Evolutionary conservation across 1,140 invertebrate species (phyloP), one percentile per base, ranked within the genome.

Genomic region (Drosophila seguyi): DNA sequence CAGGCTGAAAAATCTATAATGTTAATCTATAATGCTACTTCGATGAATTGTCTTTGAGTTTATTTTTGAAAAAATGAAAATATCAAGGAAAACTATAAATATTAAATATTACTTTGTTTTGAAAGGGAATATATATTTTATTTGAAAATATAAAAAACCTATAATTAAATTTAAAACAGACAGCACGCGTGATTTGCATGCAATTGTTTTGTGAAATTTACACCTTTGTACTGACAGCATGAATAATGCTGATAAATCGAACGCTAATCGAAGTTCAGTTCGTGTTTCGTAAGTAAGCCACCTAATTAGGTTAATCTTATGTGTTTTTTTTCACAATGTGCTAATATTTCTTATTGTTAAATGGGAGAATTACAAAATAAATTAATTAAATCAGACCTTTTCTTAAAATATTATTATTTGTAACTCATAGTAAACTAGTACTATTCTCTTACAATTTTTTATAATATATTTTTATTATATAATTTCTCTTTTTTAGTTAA

Each of bases 151-250:
- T 34, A 14, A 4, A 5, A 53, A 22, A 11, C 3, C 16, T n/a
- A 2, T 20, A 22, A 36, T 53, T 16, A 22, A 53, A 14, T 16
- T 36, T 11, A 11, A 22, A 22, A n/a, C 3, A 7, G 27, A 4
- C 38, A 52, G 18, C 66, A 52, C 29, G 27, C 59, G 61, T 62
- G 68, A 42, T 48, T 31, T 47, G 58, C 62, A 61, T 39, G 14
- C 34, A n/a, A 34, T 42, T 41, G 38, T 14, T 65, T 10, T 42
- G 31, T 22, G 50, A 36, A 36, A 50, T 65, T 52, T 36, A 27
- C 13, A 42, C 66, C 66, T 66, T 68, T 68, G 66, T 52, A 27
- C 66, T 14, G 27, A 22, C n/a, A 68, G 18, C 45, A 68, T 68
- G 60, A 68, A 68, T 66, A 68, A 68, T 68, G 20, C 44, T 52